A percentile compares a stretch with the other conserved stretches of the same genome.
phyloP scores from a whole-genome alignment of 1,140 invertebrate genomes.

The Nilaparvata lugens region DNA sequence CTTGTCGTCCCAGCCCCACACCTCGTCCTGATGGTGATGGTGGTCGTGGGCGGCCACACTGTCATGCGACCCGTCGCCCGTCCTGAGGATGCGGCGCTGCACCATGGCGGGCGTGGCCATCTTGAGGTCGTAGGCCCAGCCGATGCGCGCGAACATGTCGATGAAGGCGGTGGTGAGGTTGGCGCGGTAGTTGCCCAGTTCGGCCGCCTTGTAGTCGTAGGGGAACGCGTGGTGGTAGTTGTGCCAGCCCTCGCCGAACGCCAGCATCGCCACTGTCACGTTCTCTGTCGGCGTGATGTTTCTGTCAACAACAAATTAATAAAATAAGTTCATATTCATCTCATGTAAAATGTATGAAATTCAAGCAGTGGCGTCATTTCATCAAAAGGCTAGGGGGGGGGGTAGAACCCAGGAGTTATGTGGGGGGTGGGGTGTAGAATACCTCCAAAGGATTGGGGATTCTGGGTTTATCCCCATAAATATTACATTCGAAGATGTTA shows the following conservation, averaged over 20 bases:
- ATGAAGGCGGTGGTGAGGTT: constrained; percentile 43
- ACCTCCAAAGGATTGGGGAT: neutral
- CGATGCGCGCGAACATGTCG: constrained; percentile 44
- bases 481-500: too few species aligned
- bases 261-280: constrained; percentile 27
- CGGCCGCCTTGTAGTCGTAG: constrained; percentile 65
- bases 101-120: constrained; percentile 44
- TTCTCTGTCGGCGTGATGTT: constrained; percentile 51
- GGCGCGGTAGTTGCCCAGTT: constrained; percentile 41
- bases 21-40: constrained; percentile 42
- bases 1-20: constrained; percentile 61
- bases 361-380: too few species aligned
- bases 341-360: neutral
- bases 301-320: constrained; percentile 30
- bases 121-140: constrained; percentile 53
- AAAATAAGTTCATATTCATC: neutral
- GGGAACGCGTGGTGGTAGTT: constrained; percentile 92
- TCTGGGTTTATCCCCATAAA: too few species aligned
- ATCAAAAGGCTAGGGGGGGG: neutral
- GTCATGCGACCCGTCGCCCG: constrained; percentile 48
- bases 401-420: neutral
- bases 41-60: neutral
- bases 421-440: neutral
- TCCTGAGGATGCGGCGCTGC: constrained; percentile 42
- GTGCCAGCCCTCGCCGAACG: constrained; percentile 67